A percentile compares a stretch with the other conserved stretches of the same genome.
Evolutionary conservation across 92 coral and sea anemone species (phyloP).

Genomic region (Porites cylindrica): DNA sequence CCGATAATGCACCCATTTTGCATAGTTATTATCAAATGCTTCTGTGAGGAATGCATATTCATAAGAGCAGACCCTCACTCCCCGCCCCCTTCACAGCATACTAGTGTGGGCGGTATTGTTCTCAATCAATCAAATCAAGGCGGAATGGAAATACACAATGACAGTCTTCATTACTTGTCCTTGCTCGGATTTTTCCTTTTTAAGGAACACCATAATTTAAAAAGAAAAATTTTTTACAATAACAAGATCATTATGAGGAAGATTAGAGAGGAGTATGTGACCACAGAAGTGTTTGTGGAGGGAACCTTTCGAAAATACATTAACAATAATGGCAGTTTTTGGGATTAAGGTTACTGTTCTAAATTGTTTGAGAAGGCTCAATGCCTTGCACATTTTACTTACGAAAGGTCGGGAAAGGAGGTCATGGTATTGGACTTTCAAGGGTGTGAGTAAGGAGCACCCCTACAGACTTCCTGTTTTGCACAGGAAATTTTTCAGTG

Average conservation of each 20-base stretch:
- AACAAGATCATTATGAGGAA: constrained; percentile 48
- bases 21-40: no score
- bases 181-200: no score
- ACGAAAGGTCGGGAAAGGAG: constrained; percentile 36
- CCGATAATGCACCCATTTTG: no score
- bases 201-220: no score
- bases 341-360: constrained; percentile 22
- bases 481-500: constrained; percentile 38
- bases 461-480: constrained; percentile 33
- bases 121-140: no score
- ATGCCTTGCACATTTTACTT: constrained; percentile 50
- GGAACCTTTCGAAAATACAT: constrained; percentile 39
- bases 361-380: constrained; percentile 38
- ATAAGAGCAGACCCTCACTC: no score
- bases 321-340: constrained; percentile 37
- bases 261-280: constrained; percentile 33
- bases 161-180: no score
- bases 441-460: constrained; percentile 40
- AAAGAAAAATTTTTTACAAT: constrained; percentile 15
- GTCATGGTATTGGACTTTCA: constrained; percentile 47
- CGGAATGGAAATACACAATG: no score
- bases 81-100: no score
- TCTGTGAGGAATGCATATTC: no score
- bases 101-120: no score
- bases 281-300: constrained; percentile 41